These are phyloP conservation scores for Micropterix aruncella DNA, from an alignment of 2,888 invertebrate species.

Conservation along the genomic window DNA sequence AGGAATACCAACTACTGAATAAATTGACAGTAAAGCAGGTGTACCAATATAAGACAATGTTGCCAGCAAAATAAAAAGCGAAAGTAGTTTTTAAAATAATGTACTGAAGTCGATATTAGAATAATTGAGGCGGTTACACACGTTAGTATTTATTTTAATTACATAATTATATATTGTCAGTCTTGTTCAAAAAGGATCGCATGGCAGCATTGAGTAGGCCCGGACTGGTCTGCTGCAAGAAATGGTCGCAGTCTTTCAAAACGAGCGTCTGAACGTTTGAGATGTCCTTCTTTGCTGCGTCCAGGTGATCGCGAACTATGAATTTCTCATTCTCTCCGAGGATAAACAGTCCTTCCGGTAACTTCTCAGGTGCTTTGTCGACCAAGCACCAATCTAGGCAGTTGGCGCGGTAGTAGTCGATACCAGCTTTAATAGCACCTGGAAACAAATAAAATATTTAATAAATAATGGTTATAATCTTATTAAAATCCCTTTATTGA, in stretches of 20 bases:
- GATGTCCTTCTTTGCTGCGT: constrained; percentile 26
- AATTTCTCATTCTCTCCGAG: constrained; percentile 31
- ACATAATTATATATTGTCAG: too few relatives aligned
- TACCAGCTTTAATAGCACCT: constrained; percentile 37
- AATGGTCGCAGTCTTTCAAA: constrained; percentile 33
- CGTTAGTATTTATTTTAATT: too few relatives aligned
- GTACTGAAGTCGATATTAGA: too few relatives aligned
- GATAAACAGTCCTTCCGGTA: constrained; percentile 29
- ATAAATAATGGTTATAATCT: too few relatives aligned
- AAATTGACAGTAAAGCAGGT: too few relatives aligned
- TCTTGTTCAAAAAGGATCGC: constrained; percentile 27
- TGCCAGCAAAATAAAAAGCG: too few relatives aligned
- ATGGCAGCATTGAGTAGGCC: constrained; percentile 34
- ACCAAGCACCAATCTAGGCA: constrained; percentile 19
- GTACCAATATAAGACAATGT: too few relatives aligned
- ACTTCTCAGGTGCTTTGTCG: constrained; percentile 25
- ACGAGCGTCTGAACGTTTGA: constrained; percentile 26
- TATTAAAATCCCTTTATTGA: too few relatives aligned
- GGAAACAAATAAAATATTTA: too few relatives aligned
- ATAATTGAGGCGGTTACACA: too few relatives aligned
- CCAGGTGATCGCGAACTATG: constrained; percentile 19
- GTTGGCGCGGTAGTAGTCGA: constrained; percentile 43
- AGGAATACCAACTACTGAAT: constrained; percentile 1
- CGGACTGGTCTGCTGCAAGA: constrained; percentile 40
- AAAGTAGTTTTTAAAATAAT: too few relatives aligned